Base-by-base conservation (phyloP, 2,888 invertebrate species). In the Amblyjoppa proteus region DNA sequence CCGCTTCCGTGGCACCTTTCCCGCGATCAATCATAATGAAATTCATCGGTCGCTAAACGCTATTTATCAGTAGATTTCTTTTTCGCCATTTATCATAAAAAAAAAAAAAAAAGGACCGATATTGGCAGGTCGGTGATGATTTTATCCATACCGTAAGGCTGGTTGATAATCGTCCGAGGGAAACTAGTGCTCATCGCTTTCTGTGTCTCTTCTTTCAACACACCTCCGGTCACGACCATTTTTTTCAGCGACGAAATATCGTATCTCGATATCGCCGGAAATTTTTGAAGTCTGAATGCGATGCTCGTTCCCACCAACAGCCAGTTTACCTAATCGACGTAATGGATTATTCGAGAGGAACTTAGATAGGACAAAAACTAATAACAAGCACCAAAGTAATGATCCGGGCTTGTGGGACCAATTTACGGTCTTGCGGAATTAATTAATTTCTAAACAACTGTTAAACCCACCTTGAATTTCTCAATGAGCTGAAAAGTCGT, bases 1-100 rank as follows among this genome's bases (percentile, higher is more conserved):
- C 87, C 1, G 88, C 1, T 81, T 93, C 93, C 0, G 93, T 91
- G 84, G 89, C 87, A 16, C 92, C 92, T 92, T 34, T 28, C 1
- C 4, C 7, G 1, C 34, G 1, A 53, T 20, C 38, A 25, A 53
- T n/a, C n/a, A 16, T 9, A 16, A 11, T 13, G 16, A 6, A 73
- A 51, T 58, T 45, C 9, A 34, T 6, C 6, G 61, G 49, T 41
- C 9, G 69, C 25, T 5, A 34, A 38, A 34, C 6, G 34, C 34
- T 34, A 34, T 5, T 34, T 34, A 34, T 34, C 34, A 5, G 34
- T 34, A 34, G 34, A 34, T 7, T 34, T 34, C 0, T 34, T 6
- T 6, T 34, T 34, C 7, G 6, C 7, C 5, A 53, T 16, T 4
- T 9, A n/a, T 20, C 16, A 4, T 2, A n/a, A 20, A 38, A 11